Conservation (phyloP, 2,888 invertebrate genomes). For the Abscondita cerata region DNA sequence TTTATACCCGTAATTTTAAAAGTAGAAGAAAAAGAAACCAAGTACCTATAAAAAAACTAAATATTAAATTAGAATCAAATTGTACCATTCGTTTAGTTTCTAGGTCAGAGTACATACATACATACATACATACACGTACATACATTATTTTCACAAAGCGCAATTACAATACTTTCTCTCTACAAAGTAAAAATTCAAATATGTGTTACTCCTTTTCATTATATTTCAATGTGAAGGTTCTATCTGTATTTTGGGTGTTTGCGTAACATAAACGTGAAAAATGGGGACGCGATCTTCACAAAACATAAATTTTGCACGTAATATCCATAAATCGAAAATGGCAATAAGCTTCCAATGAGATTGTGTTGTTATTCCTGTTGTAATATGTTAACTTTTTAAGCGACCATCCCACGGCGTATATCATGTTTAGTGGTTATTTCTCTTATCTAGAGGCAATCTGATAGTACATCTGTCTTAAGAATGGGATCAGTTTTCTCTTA, state of each 20-base stretch:
- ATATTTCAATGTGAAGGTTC: too few relatives aligned
- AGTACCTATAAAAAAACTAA: too few relatives aligned
- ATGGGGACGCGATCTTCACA: constrained; percentile 20
- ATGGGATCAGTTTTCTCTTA: constrained; percentile 53
- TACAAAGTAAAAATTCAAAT: too few relatives aligned
- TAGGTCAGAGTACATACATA: too few relatives aligned
- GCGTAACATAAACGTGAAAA: constrained; percentile 34
- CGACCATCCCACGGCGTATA: constrained; percentile 44
- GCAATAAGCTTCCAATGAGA: constrained; percentile 33
- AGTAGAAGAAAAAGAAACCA: too few relatives aligned
- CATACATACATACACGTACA: too few relatives aligned
- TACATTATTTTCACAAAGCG: too few relatives aligned
- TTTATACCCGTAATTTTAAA: too few relatives aligned
- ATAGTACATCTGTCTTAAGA: constrained; percentile 51
- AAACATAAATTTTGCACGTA: constrained; percentile 36
- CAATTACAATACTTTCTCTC: too few relatives aligned
- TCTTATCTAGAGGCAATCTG: constrained; percentile 52
- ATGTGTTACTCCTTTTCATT: constrained; percentile 2
- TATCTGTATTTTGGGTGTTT: constrained; percentile 18
- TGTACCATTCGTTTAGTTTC: too few relatives aligned
- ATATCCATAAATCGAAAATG: constrained; percentile 35
- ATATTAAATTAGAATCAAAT: too few relatives aligned
- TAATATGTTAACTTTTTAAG: constrained; percentile 39
- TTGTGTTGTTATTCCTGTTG: constrained; percentile 34
- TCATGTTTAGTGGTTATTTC: constrained; percentile 55